phyloP scores from a whole-genome alignment of 2,888 invertebrate genomes.

The Volucella inflata region DNA sequence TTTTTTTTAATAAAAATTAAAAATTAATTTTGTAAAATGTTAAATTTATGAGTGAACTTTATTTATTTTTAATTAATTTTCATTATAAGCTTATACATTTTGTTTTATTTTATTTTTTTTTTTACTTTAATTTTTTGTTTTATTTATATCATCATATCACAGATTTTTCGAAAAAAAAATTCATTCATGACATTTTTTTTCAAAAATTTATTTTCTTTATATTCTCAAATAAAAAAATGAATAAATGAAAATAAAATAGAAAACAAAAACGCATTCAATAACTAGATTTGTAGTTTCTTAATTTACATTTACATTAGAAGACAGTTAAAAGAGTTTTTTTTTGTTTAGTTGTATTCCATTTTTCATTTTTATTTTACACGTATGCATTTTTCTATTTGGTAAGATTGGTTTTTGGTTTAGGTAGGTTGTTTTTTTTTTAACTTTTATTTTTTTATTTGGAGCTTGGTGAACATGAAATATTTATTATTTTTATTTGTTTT shows the following conservation, averaged over 20 bases:
- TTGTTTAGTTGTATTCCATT: conserved; percentile 1
- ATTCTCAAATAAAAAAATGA: conserved; percentile 35
- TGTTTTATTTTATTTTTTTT: conserved; percentile 43
- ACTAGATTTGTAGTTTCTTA: conserved; percentile 28
- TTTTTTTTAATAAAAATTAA: conserved; percentile 39
- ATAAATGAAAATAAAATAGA: conserved; percentile 16
- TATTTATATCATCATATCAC: conserved; percentile 81
- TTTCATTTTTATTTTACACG: conserved; percentile 47
- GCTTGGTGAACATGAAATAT: conserved; percentile 60
- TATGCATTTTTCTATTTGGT: conserved; percentile 53
- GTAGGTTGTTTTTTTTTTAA: background rate
- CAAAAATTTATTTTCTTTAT: conserved; percentile 48
- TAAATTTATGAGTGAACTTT: conserved; percentile 59
- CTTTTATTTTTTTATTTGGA: conserved; percentile 26
- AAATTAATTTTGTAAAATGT: conserved; percentile 45
- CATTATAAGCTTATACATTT: conserved; percentile 57
- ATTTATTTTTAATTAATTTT: conserved; percentile 25
- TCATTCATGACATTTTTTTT: conserved; percentile 74
- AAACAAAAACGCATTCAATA: conserved; percentile 23
- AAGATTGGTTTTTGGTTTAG: conserved; percentile 27
- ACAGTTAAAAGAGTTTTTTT: conserved; percentile 55
- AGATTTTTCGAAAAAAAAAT: conserved; percentile 81
- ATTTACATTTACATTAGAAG: conserved; percentile 69
- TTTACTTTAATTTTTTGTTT: conserved; percentile 55
- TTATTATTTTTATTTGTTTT: conserved; percentile 19